These are phyloP conservation scores for Neoniphon sammara DNA, from an alignment of 2,797 vertebrate species.

Conservation along the genomic window DNA sequence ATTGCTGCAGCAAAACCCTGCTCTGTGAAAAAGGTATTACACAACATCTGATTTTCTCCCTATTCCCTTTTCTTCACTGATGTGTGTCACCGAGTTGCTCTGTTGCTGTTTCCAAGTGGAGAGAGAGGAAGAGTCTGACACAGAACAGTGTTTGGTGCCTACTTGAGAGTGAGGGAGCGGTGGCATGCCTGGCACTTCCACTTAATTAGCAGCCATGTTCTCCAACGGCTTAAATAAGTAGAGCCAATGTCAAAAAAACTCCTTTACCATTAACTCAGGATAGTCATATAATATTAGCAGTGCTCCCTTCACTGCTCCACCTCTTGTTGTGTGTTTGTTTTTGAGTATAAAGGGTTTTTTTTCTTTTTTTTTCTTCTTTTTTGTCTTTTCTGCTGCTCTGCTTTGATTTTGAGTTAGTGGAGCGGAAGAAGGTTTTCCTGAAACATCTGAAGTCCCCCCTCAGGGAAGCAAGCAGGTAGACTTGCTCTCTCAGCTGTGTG, in stretches of 20 bases:
- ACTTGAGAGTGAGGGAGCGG: constrained; percentile 44
- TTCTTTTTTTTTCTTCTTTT: neutral
- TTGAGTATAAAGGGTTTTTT: neutral
- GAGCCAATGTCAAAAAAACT: constrained; percentile 45
- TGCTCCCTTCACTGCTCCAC: neutral
- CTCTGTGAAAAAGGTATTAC: constrained; percentile 16
- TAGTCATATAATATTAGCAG: neutral
- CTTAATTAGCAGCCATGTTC: constrained; percentile 61
- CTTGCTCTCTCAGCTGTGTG: constrained; percentile 11
- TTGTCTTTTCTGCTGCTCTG: neutral
- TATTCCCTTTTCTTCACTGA: neutral
- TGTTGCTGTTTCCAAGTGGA: constrained; percentile 17
- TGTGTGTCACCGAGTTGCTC: constrained; percentile 18
- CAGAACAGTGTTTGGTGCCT: constrained; percentile 41
- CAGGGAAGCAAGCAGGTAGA: neutral
- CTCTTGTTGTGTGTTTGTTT: constrained; percentile 1
- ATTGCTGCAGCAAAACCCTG: constrained; percentile 1
- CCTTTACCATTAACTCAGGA: constrained; percentile 18
- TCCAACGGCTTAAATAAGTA: constrained; percentile 33
- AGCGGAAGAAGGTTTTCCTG: neutral
- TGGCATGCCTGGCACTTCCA: constrained; percentile 44
- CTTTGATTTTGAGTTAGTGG: constrained; percentile 15
- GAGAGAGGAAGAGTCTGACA: constrained; percentile 44
- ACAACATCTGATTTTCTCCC: constrained; percentile 16
- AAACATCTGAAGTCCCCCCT: neutral